A percentile compares a stretch with the other conserved stretches of the same genome.
Evolutionary conservation across 2,797 vertebrate species (phyloP).

Genomic region (Corythornis leucogaster): DNA sequence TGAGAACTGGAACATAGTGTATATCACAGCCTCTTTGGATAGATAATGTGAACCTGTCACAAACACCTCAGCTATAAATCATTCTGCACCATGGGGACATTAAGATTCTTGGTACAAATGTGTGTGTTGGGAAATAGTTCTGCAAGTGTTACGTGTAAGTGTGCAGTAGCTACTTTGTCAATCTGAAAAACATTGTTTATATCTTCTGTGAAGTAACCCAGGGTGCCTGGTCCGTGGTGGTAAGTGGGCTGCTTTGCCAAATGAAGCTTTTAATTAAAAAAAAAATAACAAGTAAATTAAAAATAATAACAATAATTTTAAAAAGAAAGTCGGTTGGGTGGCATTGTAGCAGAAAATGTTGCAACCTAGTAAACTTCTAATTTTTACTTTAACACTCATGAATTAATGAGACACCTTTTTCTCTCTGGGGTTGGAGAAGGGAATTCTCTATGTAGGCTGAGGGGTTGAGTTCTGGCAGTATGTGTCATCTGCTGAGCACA

Average conservation of each 20-base stretch:
- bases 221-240: background rate
- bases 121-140: constrained; percentile 53
- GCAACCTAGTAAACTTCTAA: constrained; percentile 5
- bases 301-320: no score
- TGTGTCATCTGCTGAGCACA: background rate
- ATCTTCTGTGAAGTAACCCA: constrained; percentile 2
- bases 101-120: background rate
- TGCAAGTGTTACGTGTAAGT: constrained; percentile 11
- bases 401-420: background rate
- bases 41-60: background rate
- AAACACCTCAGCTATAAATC: constrained; percentile 30
- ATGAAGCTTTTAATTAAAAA: background rate
- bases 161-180: constrained; percentile 53
- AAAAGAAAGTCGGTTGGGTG: background rate
- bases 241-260: constrained; percentile 9
- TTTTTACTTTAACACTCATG: background rate
- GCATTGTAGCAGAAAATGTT: constrained; percentile 33
- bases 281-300: background rate
- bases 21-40: background rate
- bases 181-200: constrained; percentile 14
- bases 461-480: background rate
- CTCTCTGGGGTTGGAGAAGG: background rate
- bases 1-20: background rate
- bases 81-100: constrained; percentile 4
- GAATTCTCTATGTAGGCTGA: background rate